phyloP scores from a whole-genome alignment of 1,140 invertebrate species.

The Caenorhabditis remanei region DNA sequence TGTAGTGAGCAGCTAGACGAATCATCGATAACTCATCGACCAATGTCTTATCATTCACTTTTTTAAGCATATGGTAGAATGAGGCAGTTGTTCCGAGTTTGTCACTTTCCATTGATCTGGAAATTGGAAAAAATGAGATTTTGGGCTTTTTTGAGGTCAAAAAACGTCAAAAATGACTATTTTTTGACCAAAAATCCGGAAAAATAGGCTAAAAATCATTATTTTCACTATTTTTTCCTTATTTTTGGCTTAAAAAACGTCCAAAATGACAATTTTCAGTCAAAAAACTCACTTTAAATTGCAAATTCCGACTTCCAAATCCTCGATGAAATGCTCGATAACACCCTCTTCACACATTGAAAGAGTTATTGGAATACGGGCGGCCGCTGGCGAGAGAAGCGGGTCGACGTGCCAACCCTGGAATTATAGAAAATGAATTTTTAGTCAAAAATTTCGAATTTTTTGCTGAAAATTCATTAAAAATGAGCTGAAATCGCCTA shows the following conservation, averaged over 20 bases:
- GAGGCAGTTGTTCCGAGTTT: conserved; percentile 37
- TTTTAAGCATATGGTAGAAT: conserved; percentile 35
- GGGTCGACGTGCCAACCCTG: conserved; percentile 61
- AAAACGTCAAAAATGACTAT: no score
- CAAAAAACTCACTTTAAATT: conserved; percentile 13
- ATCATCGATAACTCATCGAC: conserved; percentile 37
- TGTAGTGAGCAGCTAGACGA: conserved; percentile 51
- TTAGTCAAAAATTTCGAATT: no score
- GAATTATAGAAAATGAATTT: no score
- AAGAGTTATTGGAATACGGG: conserved; percentile 39
- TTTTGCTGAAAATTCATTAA: neutral
- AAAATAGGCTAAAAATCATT: no score
- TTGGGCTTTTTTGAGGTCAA: neutral
- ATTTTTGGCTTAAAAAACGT: neutral
- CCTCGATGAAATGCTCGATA: conserved; percentile 49
- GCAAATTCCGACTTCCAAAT: conserved; percentile 17
- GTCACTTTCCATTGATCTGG: neutral
- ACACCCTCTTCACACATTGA: conserved; percentile 57
- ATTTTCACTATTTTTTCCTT: no score
- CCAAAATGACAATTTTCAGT: neutral
- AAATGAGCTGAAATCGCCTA: neutral
- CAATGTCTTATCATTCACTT: conserved; percentile 40
- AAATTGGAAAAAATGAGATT: neutral
- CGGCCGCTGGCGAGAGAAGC: conserved; percentile 32
- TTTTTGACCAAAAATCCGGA: neutral